Evolutionary conservation across 2,888 invertebrate species (phyloP).

Genomic region (Blera fallax): DNA sequence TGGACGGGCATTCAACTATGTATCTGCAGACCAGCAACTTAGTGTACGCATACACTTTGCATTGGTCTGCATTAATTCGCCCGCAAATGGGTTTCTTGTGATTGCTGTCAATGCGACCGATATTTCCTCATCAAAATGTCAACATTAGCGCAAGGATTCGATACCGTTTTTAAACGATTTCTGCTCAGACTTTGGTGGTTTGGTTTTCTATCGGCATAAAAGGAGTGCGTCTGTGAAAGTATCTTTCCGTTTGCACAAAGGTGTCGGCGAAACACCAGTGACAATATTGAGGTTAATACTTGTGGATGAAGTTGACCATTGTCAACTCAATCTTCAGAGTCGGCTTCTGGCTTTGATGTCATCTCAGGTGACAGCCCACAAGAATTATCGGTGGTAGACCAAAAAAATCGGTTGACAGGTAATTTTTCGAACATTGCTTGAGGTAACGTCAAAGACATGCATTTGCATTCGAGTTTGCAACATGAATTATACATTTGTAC

Average conservation of each 20-base stretch:
- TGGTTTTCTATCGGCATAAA: neutral
- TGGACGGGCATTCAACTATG: neutral
- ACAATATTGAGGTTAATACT: neutral
- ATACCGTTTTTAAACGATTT: neutral
- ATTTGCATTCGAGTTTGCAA: too few species aligned
- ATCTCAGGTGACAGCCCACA: neutral
- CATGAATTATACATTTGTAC: too few species aligned
- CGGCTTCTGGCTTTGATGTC: neutral
- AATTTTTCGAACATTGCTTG: neutral
- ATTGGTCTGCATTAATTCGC: constrained; percentile 15
- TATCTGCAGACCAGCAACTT: neutral
- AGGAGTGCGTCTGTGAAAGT: neutral
- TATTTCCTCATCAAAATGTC: constrained; percentile 19
- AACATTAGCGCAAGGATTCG: neutral
- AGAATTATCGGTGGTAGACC: neutral
- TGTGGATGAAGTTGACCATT: neutral
- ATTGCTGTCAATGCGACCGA: neutral
- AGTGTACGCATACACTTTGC: neutral
- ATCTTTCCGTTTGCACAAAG: neutral
- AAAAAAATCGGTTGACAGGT: neutral
- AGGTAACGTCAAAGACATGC: neutral
- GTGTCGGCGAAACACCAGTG: neutral
- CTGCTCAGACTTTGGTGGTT: neutral
- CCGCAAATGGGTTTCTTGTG: neutral
- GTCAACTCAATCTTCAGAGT: neutral